Evolutionary conservation across 2,113 vertebrate genomes (phyloP).

Genomic region (Miniopterus natalensis): DNA sequence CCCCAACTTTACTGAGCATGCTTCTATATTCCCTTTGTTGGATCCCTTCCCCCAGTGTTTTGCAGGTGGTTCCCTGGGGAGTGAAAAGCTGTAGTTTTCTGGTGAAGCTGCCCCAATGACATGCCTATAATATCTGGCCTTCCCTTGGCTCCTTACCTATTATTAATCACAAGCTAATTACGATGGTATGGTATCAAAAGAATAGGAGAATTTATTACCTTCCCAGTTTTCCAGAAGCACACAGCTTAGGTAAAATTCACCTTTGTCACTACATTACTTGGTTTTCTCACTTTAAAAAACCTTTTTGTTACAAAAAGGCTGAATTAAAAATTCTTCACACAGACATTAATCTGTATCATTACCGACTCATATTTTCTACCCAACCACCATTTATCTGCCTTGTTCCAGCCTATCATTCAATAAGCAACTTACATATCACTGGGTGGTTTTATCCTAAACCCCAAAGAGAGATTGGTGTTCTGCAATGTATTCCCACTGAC

Average conservation of each 20-base stretch:
- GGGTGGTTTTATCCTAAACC: neutral
- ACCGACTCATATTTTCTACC: slow-evolving; percentile 31
- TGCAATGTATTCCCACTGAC: neutral
- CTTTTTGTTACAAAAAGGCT: neutral
- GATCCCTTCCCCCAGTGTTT: neutral
- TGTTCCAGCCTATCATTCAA: slow-evolving; percentile 24
- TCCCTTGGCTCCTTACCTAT: neutral
- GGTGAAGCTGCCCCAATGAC: neutral
- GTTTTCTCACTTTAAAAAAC: neutral
- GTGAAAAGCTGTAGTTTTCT: neutral
- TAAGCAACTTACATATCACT: neutral
- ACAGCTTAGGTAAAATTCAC: neutral
- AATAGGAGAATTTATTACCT: neutral
- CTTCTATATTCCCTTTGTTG: neutral
- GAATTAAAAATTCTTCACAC: neutral
- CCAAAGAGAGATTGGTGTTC: neutral
- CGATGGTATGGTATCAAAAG: neutral
- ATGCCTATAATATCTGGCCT: neutral
- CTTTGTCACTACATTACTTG: neutral
- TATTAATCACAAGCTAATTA: neutral
- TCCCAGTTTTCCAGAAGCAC: neutral
- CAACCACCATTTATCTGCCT: slow-evolving; percentile 10
- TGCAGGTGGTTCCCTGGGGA: neutral
- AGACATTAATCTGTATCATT: slow-evolving; percentile 19
- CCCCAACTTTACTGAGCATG: neutral